phyloP scores from a whole-genome alignment of 2,888 invertebrate species.

The Parascotia fuliginaria region DNA sequence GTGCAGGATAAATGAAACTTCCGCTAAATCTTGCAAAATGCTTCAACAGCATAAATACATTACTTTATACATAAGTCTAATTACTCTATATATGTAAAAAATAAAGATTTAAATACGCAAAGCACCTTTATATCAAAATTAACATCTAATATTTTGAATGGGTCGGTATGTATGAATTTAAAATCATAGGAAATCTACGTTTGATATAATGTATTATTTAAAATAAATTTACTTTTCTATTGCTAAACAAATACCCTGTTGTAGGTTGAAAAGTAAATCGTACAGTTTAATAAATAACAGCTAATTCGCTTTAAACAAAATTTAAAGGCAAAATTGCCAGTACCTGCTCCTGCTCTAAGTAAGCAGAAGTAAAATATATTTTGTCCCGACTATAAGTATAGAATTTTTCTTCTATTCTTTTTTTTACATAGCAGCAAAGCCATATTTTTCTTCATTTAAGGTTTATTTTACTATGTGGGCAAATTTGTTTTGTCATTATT shows the following conservation, averaged over 20 bases:
- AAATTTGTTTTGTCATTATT: no score
- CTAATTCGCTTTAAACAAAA: not conserved
- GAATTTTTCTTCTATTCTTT: no score
- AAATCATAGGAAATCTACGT: constrained; percentile 29
- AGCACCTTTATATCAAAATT: constrained; percentile 58
- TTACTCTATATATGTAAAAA: constrained; percentile 47
- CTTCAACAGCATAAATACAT: constrained; percentile 48
- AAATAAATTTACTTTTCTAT: constrained; percentile 44
- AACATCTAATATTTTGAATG: constrained; percentile 33
- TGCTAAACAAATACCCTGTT: constrained; percentile 64
- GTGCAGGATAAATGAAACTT: constrained; percentile 29
- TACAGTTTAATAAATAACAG: not conserved
- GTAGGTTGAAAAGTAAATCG: constrained; percentile 48
- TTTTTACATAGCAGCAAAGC: no score
- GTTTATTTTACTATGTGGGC: no score
- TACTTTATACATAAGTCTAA: constrained; percentile 41
- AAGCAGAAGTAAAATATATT: no score
- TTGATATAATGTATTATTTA: constrained; percentile 21
- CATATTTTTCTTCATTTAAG: no score
- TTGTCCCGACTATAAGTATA: no score
- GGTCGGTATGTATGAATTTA: constrained; percentile 14
- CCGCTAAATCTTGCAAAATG: constrained; percentile 23
- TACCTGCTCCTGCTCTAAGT: no score
- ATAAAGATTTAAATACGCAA: constrained; percentile 58
- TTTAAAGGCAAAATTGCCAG: no score